Base-by-base conservation (phyloP, 2,113 vertebrate species). In the Falcunculus frontatus region DNA sequence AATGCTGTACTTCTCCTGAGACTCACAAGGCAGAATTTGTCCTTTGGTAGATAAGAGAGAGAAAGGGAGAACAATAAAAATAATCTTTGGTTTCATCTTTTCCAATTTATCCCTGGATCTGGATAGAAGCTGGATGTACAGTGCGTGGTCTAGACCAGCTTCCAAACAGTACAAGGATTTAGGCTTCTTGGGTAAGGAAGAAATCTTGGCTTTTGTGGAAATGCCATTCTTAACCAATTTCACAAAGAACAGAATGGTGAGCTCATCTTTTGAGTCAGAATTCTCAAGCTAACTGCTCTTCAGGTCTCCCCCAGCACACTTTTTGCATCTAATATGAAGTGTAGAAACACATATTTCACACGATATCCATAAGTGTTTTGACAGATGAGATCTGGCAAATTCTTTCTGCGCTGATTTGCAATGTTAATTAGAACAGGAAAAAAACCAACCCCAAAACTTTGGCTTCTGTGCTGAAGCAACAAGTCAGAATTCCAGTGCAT, bases 311-410 rank as follows among this genome's bases (percentile, higher is more conserved):
- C 29, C 67, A 56, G 57, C 74, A 72, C 32, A 18, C 15, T 91
- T 82, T 68, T 85, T 91, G 73, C 70, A 93, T 94, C 57, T 91
- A 64, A 79, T 68, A 29, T 2, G 6, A 89, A 93, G 90, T 79
- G 77, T 22, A 75, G 87, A 87, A 89, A 78, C 55, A 63, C 64
- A 39, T 59, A 81, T 87, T 89, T 96, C 52, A 4, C 84, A 78
- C 7, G 0, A 50, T 82, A 89, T 26, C 64, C 56, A 26, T 59
- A 96, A 96, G 89, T 94, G 91, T 93, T 96, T 96, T 96, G 95
- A 95, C 90, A 93, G 93, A 87, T 87, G 69, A 93, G 89, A 94
- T 91, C 95, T 96, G 95, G 89, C 77, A 87, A 91, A 78, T 82
- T 81, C 79, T 69, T 77, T 91, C 88, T 79, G 41, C 0, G 0